Base-by-base conservation (phyloP, 1,140 invertebrate genomes). In the Orchestia grillus region DNA sequence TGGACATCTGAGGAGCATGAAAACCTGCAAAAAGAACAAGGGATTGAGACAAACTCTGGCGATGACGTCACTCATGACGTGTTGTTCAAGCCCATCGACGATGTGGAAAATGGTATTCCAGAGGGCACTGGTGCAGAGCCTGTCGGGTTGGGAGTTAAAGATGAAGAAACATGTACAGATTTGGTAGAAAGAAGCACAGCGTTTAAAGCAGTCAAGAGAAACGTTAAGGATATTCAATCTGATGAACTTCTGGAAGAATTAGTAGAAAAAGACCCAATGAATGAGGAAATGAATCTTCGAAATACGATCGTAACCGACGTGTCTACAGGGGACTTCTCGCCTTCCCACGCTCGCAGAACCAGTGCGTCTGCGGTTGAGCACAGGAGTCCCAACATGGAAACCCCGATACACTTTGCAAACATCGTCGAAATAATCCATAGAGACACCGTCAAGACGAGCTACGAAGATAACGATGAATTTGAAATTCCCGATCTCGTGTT, bases 401-500 rank as follows among this genome's bases (percentile, higher is more conserved):
- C 92, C 40, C 92, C 92, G 23, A 94, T 94, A 40, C 92, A 94
- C 44, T 94, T 94, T 45, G 92, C 92, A 11, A 94, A 94, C 92
- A 94, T 94, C 92, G 44, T 94, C 40, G 92, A 94, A 94, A 94
- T 94, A 42, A 44, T 94, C 41, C 92, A 94, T 44, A 94, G 92
- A 40, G 92, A 94, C 40, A 40, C 44, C 43, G 92, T 94, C 44
- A 94, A 44, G 92, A 45, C 92, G 92, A 94, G 11, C 8, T 94
- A 94, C 92, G 92, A 94, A 94, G 19, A 94, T 47, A 44, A 94
- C 43, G 92, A 23, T 94, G 92, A 94, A 6, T 16, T 19, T 44
- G 44, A 94, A 94, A 45, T 45, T 44, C 40, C 92, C 47, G 41
- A 44, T 11, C 8, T 94, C 44, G 44, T 94, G 41, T 42, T 94